Conservation (phyloP, 92 coral and sea anemone species). For the Blastomussa wellsi region DNA sequence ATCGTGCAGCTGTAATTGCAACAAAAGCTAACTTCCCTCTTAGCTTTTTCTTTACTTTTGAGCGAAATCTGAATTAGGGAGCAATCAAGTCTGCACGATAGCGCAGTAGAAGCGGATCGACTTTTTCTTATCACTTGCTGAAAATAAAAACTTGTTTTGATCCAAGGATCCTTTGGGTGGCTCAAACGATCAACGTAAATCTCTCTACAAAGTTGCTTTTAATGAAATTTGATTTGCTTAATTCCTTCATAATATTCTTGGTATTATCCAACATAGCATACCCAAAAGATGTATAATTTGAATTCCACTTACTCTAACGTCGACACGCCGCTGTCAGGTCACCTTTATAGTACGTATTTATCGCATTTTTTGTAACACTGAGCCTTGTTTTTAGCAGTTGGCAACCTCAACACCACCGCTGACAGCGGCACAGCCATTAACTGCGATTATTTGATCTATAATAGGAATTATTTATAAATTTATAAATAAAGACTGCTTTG, state of each 20-base stretch:
- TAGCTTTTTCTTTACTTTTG: not conserved
- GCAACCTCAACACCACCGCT: slow-evolving; percentile 5
- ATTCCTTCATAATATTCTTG: slow-evolving; percentile 9
- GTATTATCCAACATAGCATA: slow-evolving; percentile 15
- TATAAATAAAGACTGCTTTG: slow-evolving; percentile 9
- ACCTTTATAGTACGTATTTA: not conserved
- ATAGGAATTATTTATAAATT: slow-evolving; percentile 12
- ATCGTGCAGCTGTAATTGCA: slow-evolving; percentile 26
- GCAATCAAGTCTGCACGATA: not conserved
- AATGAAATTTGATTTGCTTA: slow-evolving; percentile 3
- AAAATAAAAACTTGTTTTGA: not conserved
- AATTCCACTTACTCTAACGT: not conserved
- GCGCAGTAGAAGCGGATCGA: not conserved
- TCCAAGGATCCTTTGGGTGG: not conserved
- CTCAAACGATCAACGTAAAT: slow-evolving; percentile 32
- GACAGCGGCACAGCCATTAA: not conserved
- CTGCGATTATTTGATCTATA: slow-evolving; percentile 8
- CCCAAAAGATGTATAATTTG: slow-evolving; percentile 2
- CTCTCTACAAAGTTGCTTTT: slow-evolving; percentile 31
- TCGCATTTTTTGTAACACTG: not conserved
- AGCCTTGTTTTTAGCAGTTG: not conserved
- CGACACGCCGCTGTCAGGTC: not conserved
- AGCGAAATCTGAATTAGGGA: not conserved
- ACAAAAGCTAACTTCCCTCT: not conserved
- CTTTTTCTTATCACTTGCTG: not conserved